Percentiles rank a stretch among this genome's conserved stretches.
Conservation (phyloP, 53 echinoderm and acorn worm species). For the Arbacia lixula region DNA sequence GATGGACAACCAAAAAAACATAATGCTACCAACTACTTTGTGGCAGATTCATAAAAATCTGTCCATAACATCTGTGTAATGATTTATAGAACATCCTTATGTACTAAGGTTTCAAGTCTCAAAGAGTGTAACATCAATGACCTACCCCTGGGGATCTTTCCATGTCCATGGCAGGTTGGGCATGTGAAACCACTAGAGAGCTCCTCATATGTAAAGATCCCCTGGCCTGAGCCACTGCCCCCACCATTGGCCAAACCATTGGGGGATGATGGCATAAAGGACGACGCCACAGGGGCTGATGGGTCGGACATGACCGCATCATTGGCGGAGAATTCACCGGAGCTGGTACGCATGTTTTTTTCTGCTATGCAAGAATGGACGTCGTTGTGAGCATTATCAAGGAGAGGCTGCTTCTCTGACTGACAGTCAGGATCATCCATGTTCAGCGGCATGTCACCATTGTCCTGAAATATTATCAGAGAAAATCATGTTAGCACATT, state of each 20-base stretch:
- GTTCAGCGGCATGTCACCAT: too few relatives aligned
- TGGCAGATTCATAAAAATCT: too few relatives aligned
- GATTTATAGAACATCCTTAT: too few relatives aligned
- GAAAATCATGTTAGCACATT: too few relatives aligned
- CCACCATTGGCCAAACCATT: neutral
- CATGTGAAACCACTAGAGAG: constrained; percentile 63
- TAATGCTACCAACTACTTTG: too few relatives aligned
- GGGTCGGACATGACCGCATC: constrained; percentile 16
- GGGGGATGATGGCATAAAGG: neutral
- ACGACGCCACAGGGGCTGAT: neutral
- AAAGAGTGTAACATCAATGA: too few relatives aligned
- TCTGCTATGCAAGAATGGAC: too few relatives aligned
- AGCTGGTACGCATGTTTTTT: neutral
- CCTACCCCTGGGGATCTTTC: constrained; percentile 71
- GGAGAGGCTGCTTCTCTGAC: constrained; percentile 40
- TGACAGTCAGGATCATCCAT: too few relatives aligned
- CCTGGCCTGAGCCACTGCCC: neutral
- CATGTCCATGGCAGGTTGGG: constrained; percentile 66
- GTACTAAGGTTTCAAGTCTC: too few relatives aligned
- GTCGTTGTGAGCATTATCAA: constrained; percentile 20
- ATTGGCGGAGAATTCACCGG: neutral
- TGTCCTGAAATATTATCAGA: too few relatives aligned
- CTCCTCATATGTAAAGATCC: constrained; percentile 60
- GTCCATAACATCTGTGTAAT: too few relatives aligned
- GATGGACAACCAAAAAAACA: too few relatives aligned